These are phyloP conservation scores for Bambusicola thoracicus DNA, from an alignment of 2,113 vertebrate species.

Conservation along the genomic window DNA sequence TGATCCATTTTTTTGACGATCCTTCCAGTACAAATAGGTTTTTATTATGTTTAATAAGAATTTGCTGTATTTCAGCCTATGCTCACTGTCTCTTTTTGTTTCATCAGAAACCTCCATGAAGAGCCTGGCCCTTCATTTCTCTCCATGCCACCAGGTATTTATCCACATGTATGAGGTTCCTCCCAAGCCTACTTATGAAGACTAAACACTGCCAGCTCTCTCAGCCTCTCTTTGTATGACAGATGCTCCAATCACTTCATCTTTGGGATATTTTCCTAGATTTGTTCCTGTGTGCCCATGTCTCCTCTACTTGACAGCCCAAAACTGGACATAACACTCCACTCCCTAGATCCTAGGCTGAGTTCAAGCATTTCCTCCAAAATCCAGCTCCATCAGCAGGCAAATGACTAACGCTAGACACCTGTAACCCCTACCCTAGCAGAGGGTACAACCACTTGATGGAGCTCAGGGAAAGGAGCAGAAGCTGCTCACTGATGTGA, in stretches of 20 bases:
- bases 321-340: neutral
- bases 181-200: neutral
- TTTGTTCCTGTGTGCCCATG: neutral
- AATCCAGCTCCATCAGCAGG: neutral
- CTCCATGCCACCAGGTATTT: neutral
- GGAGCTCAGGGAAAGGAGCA: neutral
- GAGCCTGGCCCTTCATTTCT: neutral
- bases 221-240: neutral
- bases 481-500: neutral
- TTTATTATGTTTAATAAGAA: no score
- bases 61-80: neutral
- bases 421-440: neutral
- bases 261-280: neutral
- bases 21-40: no score
- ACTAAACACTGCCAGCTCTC: neutral
- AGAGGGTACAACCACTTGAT: neutral
- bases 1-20: neutral
- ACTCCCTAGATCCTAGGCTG: neutral
- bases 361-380: neutral
- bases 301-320: neutral
- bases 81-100: neutral
- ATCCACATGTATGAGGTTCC: neutral
- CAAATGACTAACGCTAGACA: neutral
- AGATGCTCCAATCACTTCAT: neutral
- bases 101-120: neutral